A percentile compares a stretch with the other conserved stretches of the same genome.
These are phyloP conservation scores for Sphaeramia orbicularis DNA, from an alignment of 2,797 vertebrate species.

Conservation along the genomic window DNA sequence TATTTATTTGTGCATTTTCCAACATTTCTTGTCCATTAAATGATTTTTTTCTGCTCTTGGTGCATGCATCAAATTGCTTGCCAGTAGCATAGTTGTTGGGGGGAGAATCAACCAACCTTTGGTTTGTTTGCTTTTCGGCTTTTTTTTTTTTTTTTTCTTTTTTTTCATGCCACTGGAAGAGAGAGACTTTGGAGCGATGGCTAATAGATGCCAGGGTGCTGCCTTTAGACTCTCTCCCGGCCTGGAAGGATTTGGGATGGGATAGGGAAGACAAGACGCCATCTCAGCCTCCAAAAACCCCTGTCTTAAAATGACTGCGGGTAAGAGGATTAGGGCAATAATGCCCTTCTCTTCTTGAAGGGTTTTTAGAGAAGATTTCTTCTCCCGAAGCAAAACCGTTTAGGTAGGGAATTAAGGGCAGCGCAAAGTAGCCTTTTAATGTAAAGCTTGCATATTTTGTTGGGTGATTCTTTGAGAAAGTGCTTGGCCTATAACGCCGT, in stretches of 20 bases:
- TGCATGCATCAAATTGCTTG: constrained; percentile 29
- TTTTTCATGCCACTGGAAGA: constrained; percentile 75
- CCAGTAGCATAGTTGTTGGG: constrained; percentile 27
- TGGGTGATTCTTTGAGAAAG: constrained; percentile 82
- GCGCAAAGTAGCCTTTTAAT: constrained; percentile 94
- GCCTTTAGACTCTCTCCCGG: constrained; percentile 88
- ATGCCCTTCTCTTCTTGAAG: constrained; percentile 97
- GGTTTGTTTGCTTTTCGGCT: constrained; percentile 91
- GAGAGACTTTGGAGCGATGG: constrained; percentile 82
- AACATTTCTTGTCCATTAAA: neutral
- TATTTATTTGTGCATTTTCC: neutral
- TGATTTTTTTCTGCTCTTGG: constrained; percentile 5
- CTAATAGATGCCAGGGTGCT: constrained; percentile 85
- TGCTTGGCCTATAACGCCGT: constrained; percentile 65
- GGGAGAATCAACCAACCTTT: constrained; percentile 68
- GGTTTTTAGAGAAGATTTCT: constrained; percentile 98
- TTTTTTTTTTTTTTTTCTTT: constrained; percentile 80
- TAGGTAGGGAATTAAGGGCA: constrained; percentile 98
- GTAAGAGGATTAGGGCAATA: constrained; percentile 99
- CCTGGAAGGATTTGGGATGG: constrained; percentile 92
- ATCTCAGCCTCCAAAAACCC: constrained; percentile 93
- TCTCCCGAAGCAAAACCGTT: constrained; percentile 98
- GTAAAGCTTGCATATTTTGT: constrained; percentile 92
- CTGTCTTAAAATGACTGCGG: constrained; percentile 96
- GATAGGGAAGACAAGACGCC: constrained; percentile 92